phyloP scores from a whole-genome alignment of 1,140 invertebrate genomes.

The Potamilus streckersoni region DNA sequence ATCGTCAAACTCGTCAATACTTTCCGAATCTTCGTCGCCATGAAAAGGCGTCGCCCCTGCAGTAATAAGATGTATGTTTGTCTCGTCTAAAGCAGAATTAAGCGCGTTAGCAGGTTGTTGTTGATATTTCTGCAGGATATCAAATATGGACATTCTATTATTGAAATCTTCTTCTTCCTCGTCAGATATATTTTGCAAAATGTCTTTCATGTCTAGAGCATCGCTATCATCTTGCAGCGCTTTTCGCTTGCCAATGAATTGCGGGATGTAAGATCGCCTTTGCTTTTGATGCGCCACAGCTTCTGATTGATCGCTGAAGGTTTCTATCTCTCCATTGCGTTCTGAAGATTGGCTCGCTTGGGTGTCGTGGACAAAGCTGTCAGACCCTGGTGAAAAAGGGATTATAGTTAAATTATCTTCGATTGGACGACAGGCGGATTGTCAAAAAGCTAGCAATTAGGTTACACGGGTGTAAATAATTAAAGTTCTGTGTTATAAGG shows the following conservation, averaged over 20 bases:
- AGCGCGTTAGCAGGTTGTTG: constrained; percentile 1
- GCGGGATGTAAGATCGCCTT: constrained; percentile 24
- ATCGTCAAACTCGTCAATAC: background rate
- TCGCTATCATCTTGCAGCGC: background rate
- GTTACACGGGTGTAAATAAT: no score
- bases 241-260: constrained; percentile 29
- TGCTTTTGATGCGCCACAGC: no score
- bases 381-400: no score
- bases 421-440: no score
- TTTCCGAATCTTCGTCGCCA: background rate
- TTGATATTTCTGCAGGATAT: constrained; percentile 13
- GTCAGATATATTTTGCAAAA: background rate
- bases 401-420: no score
- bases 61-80: background rate
- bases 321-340: no score
- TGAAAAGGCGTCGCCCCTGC: no score
- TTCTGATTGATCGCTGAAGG: no score
- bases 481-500: no score
- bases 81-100: background rate
- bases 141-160: background rate
- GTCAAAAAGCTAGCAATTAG: no score
- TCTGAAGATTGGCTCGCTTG: no score
- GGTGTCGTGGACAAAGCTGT: no score
- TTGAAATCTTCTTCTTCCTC: background rate
- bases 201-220: constrained; percentile 6